Base-by-base conservation (phyloP, 2,113 vertebrate species). In the Lepisosteus oculatus region DNA sequence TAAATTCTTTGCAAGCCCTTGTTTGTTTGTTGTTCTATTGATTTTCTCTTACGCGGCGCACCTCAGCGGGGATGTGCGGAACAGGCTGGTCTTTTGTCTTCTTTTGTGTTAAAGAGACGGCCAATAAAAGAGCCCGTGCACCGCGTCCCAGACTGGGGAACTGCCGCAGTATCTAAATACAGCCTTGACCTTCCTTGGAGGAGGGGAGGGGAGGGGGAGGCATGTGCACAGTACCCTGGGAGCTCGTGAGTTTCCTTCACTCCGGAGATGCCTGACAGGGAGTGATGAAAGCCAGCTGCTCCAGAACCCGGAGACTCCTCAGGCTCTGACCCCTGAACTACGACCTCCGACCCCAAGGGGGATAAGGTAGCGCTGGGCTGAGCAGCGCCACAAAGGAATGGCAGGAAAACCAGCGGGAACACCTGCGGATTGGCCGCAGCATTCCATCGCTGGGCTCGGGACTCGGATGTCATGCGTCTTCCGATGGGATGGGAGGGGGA, bases 361-460 rank as follows among this genome's bases (percentile, higher is more conserved):
- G 80, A 84, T 83, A 81, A 47, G 71, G 73, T 75, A 66, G 74
- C 76, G 65, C 17, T 62, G 68, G 73, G 73, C 68, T 41, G 69
- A 43, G 76, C 57, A 43, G 8, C 62, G 71, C 67, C 75, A 57
- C 74, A 73, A 72, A 78, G 77, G 57, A 54, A 47, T 51, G 59
- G 47, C 78, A 78, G 76, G 79, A 78, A 74, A 81, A 74, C 45
- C 72, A 61, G 82, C 72, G 41, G 12, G 77, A 85, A 79, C 87
- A 90, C 88, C 89, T 90, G 87, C 82, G 69, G 86, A 74, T 71
- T 73, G 73, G 82, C 72, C 71, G 80, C 69, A 14, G 84, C 90
- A 90, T 91, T 90, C 90, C 91, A 88, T 84, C 82, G 84, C 87
- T 85, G 84, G 78, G 78, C 78, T 81, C 72, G 76, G 85, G 84